Conservation (phyloP, 2,797 vertebrate genomes). For the Adrianichthys oophorus region DNA sequence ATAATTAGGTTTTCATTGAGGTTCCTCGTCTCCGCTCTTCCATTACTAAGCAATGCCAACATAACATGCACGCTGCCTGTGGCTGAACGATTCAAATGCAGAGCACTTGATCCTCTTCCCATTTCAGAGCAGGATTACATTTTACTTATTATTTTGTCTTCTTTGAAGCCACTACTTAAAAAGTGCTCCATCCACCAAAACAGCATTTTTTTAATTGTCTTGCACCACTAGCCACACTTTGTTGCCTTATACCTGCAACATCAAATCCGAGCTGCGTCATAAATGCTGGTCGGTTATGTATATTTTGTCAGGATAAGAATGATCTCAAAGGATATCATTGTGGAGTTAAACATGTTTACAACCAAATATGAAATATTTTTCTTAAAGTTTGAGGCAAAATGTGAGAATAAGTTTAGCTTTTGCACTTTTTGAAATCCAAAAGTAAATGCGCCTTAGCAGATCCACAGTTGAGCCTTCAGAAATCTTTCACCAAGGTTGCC, state of each 20-base stretch:
- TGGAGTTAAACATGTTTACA: no score
- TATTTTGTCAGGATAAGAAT: background rate
- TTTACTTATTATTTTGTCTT: slow-evolving; percentile 5
- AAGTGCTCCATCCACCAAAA: slow-evolving; percentile 12
- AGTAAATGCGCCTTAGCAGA: no score
- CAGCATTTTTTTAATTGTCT: background rate
- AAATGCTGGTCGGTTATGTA: background rate
- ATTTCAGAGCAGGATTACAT: slow-evolving; percentile 16
- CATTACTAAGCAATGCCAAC: slow-evolving; percentile 5
- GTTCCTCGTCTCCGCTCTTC: slow-evolving; percentile 11
- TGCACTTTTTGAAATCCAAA: no score
- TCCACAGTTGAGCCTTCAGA: background rate
- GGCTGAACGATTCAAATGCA: slow-evolving; percentile 25
- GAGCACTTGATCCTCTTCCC: slow-evolving; percentile 11
- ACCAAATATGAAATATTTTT: no score
- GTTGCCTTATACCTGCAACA: background rate
- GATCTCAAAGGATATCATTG: no score
- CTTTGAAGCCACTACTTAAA: background rate
- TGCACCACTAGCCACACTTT: background rate
- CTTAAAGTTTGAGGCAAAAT: no score
- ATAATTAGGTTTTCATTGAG: slow-evolving; percentile 1
- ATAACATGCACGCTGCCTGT: slow-evolving; percentile 4
- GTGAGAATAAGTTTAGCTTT: no score
- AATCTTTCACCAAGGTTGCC: background rate
- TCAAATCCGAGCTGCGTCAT: background rate